Conservation (phyloP, 2,888 invertebrate genomes). For the Deilephila porcellus region DNA sequence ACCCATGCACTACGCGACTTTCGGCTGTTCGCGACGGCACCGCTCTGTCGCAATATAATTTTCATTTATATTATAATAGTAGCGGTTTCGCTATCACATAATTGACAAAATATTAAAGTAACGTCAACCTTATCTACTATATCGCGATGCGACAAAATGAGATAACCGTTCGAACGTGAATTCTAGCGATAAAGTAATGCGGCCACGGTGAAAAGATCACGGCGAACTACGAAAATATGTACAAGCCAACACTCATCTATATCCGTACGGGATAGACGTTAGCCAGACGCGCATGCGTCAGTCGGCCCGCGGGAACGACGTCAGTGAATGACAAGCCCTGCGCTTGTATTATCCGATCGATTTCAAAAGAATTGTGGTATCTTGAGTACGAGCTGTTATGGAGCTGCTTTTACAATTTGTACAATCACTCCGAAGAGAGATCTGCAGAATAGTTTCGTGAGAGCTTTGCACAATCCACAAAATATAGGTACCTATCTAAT, state of each 20-base stretch:
- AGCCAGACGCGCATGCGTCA: slow-evolving; percentile 83
- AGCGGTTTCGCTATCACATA: slow-evolving; percentile 71
- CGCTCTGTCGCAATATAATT: slow-evolving; percentile 73
- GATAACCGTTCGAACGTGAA: slow-evolving; percentile 71
- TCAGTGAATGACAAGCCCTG: slow-evolving; percentile 82
- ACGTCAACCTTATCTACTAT: slow-evolving; percentile 69
- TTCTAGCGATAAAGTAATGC: slow-evolving; percentile 70
- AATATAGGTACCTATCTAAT: neutral
- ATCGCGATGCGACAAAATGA: slow-evolving; percentile 80
- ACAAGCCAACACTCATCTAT: slow-evolving; percentile 72
- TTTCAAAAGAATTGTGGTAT: slow-evolving; percentile 74
- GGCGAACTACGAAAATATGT: slow-evolving; percentile 69
- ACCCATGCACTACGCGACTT: slow-evolving; percentile 60
- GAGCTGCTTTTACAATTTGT: slow-evolving; percentile 48
- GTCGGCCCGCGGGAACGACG: slow-evolving; percentile 67
- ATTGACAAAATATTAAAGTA: slow-evolving; percentile 76
- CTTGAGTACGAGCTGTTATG: slow-evolving; percentile 43
- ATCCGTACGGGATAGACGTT: slow-evolving; percentile 79
- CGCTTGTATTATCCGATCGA: slow-evolving; percentile 79
- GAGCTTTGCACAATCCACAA: neutral
- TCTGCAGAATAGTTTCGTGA: neutral
- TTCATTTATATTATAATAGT: slow-evolving; percentile 74
- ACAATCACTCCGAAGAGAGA: slow-evolving; percentile 33
- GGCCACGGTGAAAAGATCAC: slow-evolving; percentile 73
- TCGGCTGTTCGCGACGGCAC: slow-evolving; percentile 57